These are phyloP conservation scores for Lepidurus apus DNA, from an alignment of 1,140 invertebrate genomes.

Conservation along the genomic window DNA sequence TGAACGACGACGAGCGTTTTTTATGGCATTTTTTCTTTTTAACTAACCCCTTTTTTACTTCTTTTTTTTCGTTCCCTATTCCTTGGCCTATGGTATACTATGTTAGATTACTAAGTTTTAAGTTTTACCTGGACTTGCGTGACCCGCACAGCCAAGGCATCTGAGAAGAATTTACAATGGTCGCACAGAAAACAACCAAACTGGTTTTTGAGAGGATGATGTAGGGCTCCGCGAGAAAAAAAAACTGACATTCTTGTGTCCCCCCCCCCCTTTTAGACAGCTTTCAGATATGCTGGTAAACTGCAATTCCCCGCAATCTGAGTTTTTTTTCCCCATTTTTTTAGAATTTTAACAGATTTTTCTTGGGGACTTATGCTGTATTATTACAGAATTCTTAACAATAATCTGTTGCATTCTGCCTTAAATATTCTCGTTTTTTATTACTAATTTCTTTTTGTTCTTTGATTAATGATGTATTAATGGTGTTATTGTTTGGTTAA, in stretches of 20 bases:
- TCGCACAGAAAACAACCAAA: not conserved
- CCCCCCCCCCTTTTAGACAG: not conserved
- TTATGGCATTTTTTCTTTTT: not conserved
- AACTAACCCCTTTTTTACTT: not conserved
- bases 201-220: constrained; percentile 10
- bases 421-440: not conserved
- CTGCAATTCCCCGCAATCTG: no score
- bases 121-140: not conserved
- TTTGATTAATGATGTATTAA: not conserved
- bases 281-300: no score
- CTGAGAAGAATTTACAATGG: not conserved
- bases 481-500: no score
- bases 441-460: not conserved
- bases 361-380: no score
- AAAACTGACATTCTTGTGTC: not conserved
- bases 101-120: not conserved
- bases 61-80: not conserved
- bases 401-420: not conserved
- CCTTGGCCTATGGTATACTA: not conserved
- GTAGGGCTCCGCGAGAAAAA: not conserved
- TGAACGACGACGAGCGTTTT: no score
- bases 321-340: not conserved
- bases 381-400: no score
- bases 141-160: not conserved
- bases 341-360: not conserved